Evolutionary conservation across 2,888 invertebrate genomes (phyloP), one percentile per base, ranked within the genome.

Genomic region (Pristionchus japonicus): DNA sequence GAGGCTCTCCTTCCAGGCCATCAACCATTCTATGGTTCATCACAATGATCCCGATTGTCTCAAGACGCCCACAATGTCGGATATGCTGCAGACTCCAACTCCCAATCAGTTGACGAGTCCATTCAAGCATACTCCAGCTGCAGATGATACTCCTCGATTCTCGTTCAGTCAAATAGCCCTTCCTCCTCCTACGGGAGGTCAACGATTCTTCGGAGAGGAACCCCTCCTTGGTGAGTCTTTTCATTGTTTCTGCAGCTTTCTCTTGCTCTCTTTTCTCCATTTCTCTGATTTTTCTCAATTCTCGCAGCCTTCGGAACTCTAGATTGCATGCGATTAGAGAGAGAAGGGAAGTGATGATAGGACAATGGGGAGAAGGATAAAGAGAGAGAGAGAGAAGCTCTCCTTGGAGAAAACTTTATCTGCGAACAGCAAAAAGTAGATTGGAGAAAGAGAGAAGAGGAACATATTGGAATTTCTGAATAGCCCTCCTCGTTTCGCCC

Each of bases 51-150:
- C 91, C 88, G 92, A 92, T 84, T 92, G 92, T 64, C 87, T 92
- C 67, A 92, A 91, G 89, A 92, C 92, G 27, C 92, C 92, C 15
- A 92, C 92, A 0, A 91, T 92, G 91, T 91, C 90, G 70, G 92
- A 92, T 87, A 91, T 92, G 91, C 85, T 88, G 84, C 49, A 61
- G 57, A 84, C 83, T 23, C 82, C 88, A 34, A 80, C 77, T 49
- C 80, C 88, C 43, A 64, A 57, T 31, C 61, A 88, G 31, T n/a
- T 88, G 47, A 49, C 61, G 20, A 40, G 40, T 57, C 87, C 87
- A 3, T 57, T 47, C 80, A 87, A 87, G 31, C 43, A 43, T 20
- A 87, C 87, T n/a, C 87, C 87, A 3, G 40, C 49, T 6, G 74
- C 83, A 2, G 88, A 88, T 31, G 88, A 74, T 31, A 88, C 88